phyloP scores from a whole-genome alignment of 30 jellyfish, hydroid and myxozoan species.

The Chrysaora quinquecirrha region DNA sequence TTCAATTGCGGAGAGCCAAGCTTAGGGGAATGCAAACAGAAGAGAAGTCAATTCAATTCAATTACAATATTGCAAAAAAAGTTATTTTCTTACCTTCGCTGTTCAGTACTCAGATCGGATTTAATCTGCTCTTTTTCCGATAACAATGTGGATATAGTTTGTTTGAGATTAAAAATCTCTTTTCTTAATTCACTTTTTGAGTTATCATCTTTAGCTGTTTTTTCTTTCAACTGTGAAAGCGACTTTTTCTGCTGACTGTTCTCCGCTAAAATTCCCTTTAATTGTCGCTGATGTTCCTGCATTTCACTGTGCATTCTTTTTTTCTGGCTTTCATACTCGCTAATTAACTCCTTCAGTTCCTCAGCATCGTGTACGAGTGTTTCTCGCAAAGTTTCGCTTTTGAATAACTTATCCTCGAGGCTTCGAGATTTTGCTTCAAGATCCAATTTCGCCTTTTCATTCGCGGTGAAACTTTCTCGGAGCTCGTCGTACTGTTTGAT shows the following conservation, averaged over 20 bases:
- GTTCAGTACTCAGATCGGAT: conserved; percentile 39
- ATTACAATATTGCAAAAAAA: too few species aligned
- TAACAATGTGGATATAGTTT: conserved; percentile 35
- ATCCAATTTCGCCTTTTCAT: conserved; percentile 57
- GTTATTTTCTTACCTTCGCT: conserved; percentile 51
- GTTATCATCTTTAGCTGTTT: conserved; percentile 53
- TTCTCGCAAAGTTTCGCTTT: conserved; percentile 48
- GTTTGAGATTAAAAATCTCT: conserved; percentile 48
- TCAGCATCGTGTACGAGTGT: conserved; percentile 56
- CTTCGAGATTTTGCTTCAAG: conserved; percentile 36
- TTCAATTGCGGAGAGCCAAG: too few species aligned
- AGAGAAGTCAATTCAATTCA: too few species aligned
- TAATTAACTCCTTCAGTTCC: conserved; percentile 51
- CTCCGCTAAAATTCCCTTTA: conserved; percentile 23
- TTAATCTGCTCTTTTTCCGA: conserved; percentile 56
- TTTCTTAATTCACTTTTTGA: conserved; percentile 55
- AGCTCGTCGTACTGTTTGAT: conserved; percentile 59
- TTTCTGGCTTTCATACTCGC: conserved; percentile 42
- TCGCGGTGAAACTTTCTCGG: conserved; percentile 36
- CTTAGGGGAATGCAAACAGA: too few species aligned
- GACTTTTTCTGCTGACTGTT: conserved; percentile 34
- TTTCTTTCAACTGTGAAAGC: conserved; percentile 23
- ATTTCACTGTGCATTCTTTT: conserved; percentile 23
- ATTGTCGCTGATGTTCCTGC: conserved; percentile 34
- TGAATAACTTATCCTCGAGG: conserved; percentile 39